Evolutionary conservation across 2,113 vertebrate genomes (phyloP).

Genomic region (Phrynosoma blainvillii): DNA sequence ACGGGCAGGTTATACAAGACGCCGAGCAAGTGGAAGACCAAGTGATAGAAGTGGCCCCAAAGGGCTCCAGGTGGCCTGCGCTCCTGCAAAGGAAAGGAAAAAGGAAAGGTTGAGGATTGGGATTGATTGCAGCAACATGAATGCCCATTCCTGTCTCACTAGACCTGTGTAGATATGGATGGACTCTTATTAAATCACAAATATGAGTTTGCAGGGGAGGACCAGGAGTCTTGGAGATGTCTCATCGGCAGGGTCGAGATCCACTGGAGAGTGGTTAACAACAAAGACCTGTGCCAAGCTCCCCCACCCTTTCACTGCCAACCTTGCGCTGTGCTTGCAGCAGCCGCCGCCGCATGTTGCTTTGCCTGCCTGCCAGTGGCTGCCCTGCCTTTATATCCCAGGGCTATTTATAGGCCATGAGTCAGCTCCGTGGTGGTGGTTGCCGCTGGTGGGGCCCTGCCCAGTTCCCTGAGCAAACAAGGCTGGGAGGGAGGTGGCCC

Average conservation of each 20-base stretch:
- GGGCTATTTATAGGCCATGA: conserved; percentile 17
- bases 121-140: background rate
- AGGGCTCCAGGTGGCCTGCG: background rate
- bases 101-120: background rate
- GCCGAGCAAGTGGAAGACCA: conserved; percentile 52
- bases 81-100: background rate
- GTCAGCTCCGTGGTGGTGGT: background rate
- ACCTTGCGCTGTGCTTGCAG: no score
- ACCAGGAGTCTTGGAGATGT: no score
- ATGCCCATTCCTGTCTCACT: no score
- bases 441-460: background rate
- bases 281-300: no score
- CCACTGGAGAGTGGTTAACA: no score
- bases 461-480: background rate
- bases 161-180: no score
- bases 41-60: conserved; percentile 39
- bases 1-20: conserved; percentile 41
- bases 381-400: background rate
- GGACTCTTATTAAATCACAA: no score
- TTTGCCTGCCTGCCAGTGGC: background rate
- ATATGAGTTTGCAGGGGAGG: no score
- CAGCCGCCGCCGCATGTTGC: background rate
- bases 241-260: no score
- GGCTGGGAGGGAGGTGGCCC: background rate
- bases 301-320: no score